These are phyloP conservation scores for Piezodorus guildinii DNA, from an alignment of 1,140 invertebrate species.

Conservation along the genomic window DNA sequence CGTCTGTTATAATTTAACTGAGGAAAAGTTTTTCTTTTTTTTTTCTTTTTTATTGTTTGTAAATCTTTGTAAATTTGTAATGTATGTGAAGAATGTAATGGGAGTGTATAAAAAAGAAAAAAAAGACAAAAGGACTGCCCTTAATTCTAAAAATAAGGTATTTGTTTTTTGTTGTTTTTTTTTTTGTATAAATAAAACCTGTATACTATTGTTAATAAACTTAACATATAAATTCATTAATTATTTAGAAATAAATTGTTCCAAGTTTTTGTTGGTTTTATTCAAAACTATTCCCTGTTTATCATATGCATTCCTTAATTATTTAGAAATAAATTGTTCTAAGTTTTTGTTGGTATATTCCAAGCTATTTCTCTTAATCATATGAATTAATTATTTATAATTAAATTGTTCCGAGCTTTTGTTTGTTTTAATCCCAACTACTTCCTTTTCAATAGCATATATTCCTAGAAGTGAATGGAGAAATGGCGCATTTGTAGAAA, in stretches of 20 bases:
- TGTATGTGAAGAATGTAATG: not conserved
- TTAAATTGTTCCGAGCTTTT: slow-evolving; percentile 13
- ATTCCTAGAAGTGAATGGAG: too few relatives aligned
- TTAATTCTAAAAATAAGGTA: not conserved
- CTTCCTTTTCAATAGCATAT: too few relatives aligned
- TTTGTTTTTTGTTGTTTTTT: slow-evolving; percentile 6
- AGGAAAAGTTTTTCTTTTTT: slow-evolving; percentile 10
- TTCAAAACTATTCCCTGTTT: too few relatives aligned
- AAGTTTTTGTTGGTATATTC: not conserved
- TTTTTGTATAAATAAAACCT: not conserved
- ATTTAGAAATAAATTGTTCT: slow-evolving; percentile 14
- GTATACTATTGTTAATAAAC: slow-evolving; percentile 14
- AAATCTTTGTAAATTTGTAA: slow-evolving; percentile 12
- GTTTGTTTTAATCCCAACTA: too few relatives aligned
- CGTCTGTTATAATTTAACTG: slow-evolving; percentile 4
- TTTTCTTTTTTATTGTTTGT: slow-evolving; percentile 6
- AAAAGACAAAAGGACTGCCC: not conserved
- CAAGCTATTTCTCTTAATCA: too few relatives aligned
- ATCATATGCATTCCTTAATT: not conserved
- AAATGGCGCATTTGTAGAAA: too few relatives aligned
- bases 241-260: slow-evolving; percentile 15
- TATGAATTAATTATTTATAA: slow-evolving; percentile 2
- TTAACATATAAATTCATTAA: slow-evolving; percentile 9
- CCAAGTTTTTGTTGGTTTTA: slow-evolving; percentile 1
- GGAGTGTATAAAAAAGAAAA: slow-evolving; percentile 4